Base-by-base conservation (phyloP, 2,797 vertebrate genomes). In the Adrianichthys oophorus region DNA sequence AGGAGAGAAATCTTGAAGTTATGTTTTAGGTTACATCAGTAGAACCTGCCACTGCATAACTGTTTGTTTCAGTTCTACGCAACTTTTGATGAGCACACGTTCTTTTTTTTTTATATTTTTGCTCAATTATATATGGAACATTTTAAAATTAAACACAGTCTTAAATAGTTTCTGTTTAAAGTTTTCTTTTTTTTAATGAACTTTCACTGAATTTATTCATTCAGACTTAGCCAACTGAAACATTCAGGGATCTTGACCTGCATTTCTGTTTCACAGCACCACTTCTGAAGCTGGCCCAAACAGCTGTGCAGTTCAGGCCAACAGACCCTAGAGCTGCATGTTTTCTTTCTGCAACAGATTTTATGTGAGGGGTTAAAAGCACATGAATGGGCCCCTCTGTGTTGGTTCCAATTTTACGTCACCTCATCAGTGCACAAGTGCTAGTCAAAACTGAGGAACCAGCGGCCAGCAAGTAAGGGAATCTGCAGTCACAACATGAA, bases 261-360 rank as follows among this genome's bases (percentile, higher is more conserved):
- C 45, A 24, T 62, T 43, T 71, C 66, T 47, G 47, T 48, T 24
- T 26, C 43, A 4, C 32, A 64, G 41, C 60, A 41, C 17, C 15
- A 49, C 21, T 55, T 49, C 74, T 68, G 62, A 67, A 54, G 15
- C 15, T 0, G 71, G 64, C 80, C 80, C 80, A 82, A 80, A 80
- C 85, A 88, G 85, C 83, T 89, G 83, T 86, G 82, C 69, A 60
- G 68, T 64, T 52, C 17, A 46, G 71, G 80, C 76, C 68, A 81
- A 52, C 46, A 37, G 68, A 76, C 79, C 79, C 82, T 1, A 17
- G 64, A 10, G 53, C 68, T 79, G 71, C 83, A 72, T 82, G 88
- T 87, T 89, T 90, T 88, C 82, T 80, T 89, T 91, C 89, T 80
- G 68, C 80, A 83, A 63, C 79, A 86, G 85, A 90, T 89, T 91